Evolutionary conservation across 2,797 vertebrate genomes (phyloP).

Genomic region (Typhlichthys subterraneus): DNA sequence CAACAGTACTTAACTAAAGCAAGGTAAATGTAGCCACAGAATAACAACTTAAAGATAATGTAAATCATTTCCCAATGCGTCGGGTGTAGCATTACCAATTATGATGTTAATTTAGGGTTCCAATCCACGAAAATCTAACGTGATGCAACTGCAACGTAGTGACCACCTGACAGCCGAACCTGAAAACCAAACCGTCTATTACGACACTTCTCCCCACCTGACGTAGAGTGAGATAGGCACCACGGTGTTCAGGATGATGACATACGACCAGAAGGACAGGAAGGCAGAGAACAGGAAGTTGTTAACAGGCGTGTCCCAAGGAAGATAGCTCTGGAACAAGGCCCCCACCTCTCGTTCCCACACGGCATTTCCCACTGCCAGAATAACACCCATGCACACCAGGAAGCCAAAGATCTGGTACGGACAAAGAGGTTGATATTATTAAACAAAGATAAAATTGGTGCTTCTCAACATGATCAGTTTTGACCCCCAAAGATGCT

Average conservation of each 20-base stretch:
- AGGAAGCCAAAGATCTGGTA: constrained; percentile 92
- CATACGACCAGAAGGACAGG: constrained; percentile 94
- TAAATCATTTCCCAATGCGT: too few species aligned
- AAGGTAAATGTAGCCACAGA: too few species aligned
- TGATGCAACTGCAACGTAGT: constrained; percentile 19
- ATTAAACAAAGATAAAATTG: too few species aligned
- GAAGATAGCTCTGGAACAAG: constrained; percentile 92
- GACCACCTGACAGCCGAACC: constrained; percentile 15
- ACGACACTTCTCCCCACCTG: constrained; percentile 74
- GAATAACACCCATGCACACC: constrained; percentile 93
- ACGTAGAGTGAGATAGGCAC: constrained; percentile 96
- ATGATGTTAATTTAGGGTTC: too few species aligned
- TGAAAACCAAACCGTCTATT: background rate
- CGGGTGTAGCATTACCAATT: too few species aligned
- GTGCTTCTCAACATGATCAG: too few species aligned
- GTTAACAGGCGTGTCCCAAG: constrained; percentile 90
- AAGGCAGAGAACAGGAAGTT: constrained; percentile 92
- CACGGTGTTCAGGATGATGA: constrained; percentile 97
- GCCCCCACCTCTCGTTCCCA: constrained; percentile 91
- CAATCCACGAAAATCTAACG: too few species aligned
- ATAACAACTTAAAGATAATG: too few species aligned
- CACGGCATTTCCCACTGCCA: constrained; percentile 91
- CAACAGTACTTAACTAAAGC: too few species aligned
- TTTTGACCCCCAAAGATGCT: too few species aligned
- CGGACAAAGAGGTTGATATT: constrained; percentile 3